phyloP scores from a whole-genome alignment of 92 coral and sea anemone species.

The Parazoanthus darwini region DNA sequence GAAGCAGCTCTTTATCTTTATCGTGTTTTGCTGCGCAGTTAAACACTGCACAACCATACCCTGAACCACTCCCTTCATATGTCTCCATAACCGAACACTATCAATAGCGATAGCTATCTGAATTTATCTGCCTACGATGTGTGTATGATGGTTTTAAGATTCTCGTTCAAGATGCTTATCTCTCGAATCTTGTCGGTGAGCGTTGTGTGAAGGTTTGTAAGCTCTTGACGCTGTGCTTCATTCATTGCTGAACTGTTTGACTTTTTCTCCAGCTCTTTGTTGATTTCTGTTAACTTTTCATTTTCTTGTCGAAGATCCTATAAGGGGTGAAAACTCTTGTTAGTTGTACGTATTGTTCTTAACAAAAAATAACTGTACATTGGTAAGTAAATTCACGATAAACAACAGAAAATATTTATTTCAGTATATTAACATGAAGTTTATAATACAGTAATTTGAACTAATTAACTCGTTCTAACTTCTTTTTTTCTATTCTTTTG shows the following conservation, averaged over 20 bases:
- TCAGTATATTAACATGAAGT: too few species aligned
- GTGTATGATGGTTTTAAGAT: slow-evolving; percentile 26
- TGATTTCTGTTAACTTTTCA: slow-evolving; percentile 37
- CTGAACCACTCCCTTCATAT: not conserved
- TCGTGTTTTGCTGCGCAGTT: too few species aligned
- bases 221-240: slow-evolving; percentile 66
- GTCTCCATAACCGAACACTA: too few species aligned
- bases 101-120: not conserved
- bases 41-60: not conserved
- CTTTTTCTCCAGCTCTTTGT: slow-evolving; percentile 53
- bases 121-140: not conserved
- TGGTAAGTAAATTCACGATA: too few species aligned
- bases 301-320: slow-evolving; percentile 45
- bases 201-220: slow-evolving; percentile 63
- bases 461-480: too few species aligned
- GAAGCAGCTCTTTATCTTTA: too few species aligned
- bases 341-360: not conserved
- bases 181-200: slow-evolving; percentile 65
- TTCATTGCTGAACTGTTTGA: slow-evolving; percentile 54
- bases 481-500: too few species aligned
- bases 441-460: too few species aligned
- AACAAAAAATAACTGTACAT: too few species aligned
- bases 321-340: not conserved
- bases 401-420: too few species aligned
- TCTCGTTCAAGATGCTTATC: slow-evolving; percentile 52